A percentile compares a stretch with the other conserved stretches of the same genome.
phyloP scores from a whole-genome alignment of 2,888 invertebrate species.

The Drosophila buzzatii region DNA sequence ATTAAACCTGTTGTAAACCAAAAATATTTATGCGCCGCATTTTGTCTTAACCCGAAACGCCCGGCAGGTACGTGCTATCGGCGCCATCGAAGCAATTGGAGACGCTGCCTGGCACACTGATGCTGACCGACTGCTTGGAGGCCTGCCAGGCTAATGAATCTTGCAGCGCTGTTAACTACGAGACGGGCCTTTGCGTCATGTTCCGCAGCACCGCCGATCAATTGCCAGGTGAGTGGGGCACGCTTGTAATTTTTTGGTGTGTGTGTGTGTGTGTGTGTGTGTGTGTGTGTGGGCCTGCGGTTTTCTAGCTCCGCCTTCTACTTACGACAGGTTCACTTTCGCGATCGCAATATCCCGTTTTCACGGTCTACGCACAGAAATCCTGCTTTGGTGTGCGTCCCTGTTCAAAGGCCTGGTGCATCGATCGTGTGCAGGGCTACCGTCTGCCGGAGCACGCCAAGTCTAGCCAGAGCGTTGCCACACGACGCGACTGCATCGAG shows the following conservation, averaged over 20 bases:
- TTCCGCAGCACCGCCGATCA: conserved; percentile 93
- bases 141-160: conserved; percentile 96
- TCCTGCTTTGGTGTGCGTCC: conserved; percentile 95
- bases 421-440: conserved; percentile 96
- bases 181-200: conserved; percentile 96
- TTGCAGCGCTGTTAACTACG: conserved; percentile 97
- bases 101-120: conserved; percentile 95
- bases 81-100: conserved; percentile 95
- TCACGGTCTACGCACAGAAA: conserved; percentile 98
- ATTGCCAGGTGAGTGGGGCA: conserved; percentile 90
- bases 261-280: conserved; percentile 31
- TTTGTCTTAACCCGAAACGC: conserved; percentile 64
- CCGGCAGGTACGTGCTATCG: conserved; percentile 89
- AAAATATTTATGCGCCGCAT: conserved; percentile 69
- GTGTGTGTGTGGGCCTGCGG: conserved; percentile 30
- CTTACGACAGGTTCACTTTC: conserved; percentile 91
- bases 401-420: conserved; percentile 97
- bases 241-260: conserved; percentile 34
- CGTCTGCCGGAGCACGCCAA: conserved; percentile 92
- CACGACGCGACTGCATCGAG: conserved; percentile 95
- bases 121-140: conserved; percentile 97
- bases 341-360: conserved; percentile 97
- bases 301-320: conserved; percentile 20
- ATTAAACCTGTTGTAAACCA: conserved; percentile 44
- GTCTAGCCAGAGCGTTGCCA: conserved; percentile 90